Conservation (phyloP, 2,797 vertebrate species). For the Anas flavirostris region DNA sequence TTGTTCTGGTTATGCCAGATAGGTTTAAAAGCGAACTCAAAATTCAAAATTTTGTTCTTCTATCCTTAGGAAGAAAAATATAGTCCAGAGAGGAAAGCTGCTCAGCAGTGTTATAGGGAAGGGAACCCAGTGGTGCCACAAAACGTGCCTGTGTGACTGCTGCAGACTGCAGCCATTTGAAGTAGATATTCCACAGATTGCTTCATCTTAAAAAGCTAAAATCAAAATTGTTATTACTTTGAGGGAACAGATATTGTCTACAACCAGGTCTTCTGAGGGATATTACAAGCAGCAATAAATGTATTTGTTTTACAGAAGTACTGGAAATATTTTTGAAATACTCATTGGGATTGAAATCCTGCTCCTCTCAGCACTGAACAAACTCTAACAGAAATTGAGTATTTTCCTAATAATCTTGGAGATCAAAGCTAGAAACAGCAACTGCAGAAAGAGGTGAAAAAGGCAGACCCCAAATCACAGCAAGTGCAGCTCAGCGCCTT, state of each 20-base stretch:
- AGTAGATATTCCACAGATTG: neutral
- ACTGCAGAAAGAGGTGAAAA: neutral
- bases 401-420: neutral
- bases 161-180: accelerated
- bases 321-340: neutral
- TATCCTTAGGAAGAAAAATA: neutral
- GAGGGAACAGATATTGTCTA: neutral
- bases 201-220: neutral
- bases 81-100: accelerated
- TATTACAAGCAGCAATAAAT: neutral
- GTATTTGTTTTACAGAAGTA: neutral
- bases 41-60: neutral
- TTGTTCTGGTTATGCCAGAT: accelerated
- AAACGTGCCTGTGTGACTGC: neutral
- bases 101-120: accelerated
- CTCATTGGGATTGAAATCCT: neutral
- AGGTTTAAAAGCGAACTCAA: neutral
- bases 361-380: neutral
- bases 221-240: neutral
- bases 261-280: neutral
- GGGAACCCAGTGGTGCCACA: accelerated
- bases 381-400: neutral
- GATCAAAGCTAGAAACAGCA: neutral
- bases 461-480: neutral
- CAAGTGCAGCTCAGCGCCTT: accelerated